Evolutionary conservation across 2,797 vertebrate species (phyloP).

Genomic region (Eleutherodactylus coqui): DNA sequence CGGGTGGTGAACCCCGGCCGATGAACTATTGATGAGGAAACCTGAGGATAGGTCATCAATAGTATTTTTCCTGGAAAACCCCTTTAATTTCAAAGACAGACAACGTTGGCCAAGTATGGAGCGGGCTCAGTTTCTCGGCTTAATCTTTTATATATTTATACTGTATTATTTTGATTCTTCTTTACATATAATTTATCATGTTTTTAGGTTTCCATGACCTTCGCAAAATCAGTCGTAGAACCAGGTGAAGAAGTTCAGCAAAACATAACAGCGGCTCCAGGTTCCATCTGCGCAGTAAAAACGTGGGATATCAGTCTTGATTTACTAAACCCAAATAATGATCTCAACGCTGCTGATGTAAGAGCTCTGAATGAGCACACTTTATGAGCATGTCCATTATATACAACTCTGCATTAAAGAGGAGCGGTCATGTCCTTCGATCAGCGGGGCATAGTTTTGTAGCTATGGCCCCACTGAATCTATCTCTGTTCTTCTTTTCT

Average conservation of each 20-base stretch:
- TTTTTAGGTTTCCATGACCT: not conserved
- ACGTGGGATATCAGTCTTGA: not conserved
- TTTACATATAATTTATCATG: not conserved
- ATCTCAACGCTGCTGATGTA: not conserved
- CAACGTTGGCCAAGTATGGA: too few species aligned
- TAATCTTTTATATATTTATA: too few species aligned
- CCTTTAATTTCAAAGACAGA: too few species aligned
- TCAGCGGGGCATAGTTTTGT: too few species aligned
- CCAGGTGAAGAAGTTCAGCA: not conserved
- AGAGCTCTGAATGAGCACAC: not conserved
- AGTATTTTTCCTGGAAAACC: too few species aligned
- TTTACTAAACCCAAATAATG: not conserved
- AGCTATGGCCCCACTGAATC: too few species aligned
- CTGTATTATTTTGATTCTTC: not conserved
- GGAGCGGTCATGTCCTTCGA: too few species aligned
- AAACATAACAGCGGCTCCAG: not conserved
- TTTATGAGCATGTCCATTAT: not conserved
- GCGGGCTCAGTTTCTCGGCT: too few species aligned
- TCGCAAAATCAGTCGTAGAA: not conserved
- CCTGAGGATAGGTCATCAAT: too few species aligned
- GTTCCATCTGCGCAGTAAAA: not conserved
- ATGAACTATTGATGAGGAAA: too few species aligned
- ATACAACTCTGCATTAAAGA: not conserved
- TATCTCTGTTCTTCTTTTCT: too few species aligned
- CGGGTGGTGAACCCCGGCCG: too few species aligned